Evolutionary conservation across 2,797 vertebrate species (phyloP).

Genomic region (Malurus leucopterus): DNA sequence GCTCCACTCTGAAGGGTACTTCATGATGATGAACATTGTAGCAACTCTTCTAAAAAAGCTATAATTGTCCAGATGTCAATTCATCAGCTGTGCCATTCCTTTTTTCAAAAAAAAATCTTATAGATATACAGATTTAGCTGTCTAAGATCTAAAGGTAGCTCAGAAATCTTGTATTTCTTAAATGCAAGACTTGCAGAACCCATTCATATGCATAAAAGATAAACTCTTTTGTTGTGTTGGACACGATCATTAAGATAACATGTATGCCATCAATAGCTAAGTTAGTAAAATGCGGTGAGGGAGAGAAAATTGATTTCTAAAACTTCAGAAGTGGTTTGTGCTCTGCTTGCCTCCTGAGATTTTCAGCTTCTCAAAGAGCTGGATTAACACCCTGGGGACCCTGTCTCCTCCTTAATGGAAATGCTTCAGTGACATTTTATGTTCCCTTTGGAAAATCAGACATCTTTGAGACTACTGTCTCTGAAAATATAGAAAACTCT

Average conservation of each 20-base stretch:
- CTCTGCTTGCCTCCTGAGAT: background rate
- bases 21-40: background rate
- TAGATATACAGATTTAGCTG: background rate
- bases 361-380: background rate
- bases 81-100: background rate
- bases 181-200: background rate
- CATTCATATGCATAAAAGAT: background rate
- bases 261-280: background rate
- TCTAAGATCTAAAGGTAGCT: background rate
- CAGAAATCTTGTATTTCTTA: background rate
- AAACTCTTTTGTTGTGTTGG: background rate
- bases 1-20: background rate
- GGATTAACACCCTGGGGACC: background rate
- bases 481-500: background rate
- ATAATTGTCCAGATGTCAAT: background rate
- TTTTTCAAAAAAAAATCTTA: background rate
- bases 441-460: background rate
- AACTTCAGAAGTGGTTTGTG: background rate
- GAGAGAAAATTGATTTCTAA: background rate
- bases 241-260: background rate
- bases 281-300: background rate
- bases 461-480: background rate
- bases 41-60: background rate
- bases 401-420: background rate
- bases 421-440: background rate